Percentiles rank a stretch among this genome's conserved stretches.
Evolutionary conservation across 2,797 vertebrate species (phyloP).

Genomic region (Coccyzus lansbergi): DNA sequence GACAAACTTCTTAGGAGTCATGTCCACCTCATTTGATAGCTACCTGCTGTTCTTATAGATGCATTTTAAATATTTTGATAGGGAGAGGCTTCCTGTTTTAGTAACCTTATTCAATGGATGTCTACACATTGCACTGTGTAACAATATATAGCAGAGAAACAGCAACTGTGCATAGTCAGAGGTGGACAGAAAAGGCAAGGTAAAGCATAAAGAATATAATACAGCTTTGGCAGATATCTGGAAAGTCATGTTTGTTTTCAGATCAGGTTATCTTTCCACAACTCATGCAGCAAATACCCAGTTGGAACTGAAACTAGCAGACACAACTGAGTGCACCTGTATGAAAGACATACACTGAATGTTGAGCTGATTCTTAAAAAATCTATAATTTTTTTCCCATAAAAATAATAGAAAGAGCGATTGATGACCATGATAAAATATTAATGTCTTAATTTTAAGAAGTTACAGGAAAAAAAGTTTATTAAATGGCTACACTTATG

Average conservation of each 20-base stretch:
- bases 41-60: background rate
- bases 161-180: background rate
- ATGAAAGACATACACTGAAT: background rate
- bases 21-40: background rate
- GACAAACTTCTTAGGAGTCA: background rate
- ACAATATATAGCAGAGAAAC: background rate
- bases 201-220: background rate
- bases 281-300: background rate
- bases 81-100: background rate
- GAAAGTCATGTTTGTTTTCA: constrained; percentile 27
- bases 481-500: background rate
- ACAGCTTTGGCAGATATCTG: constrained; percentile 1
- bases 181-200: background rate
- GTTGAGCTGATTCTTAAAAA: background rate
- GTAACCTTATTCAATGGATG: background rate
- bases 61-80: background rate
- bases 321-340: background rate
- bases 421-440: background rate
- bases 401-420: background rate
- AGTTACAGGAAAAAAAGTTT: background rate
- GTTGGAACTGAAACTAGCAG: constrained; percentile 26
- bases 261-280: constrained; percentile 8
- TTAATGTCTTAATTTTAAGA: background rate
- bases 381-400: background rate
- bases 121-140: background rate